Percentiles rank a stretch among this genome's conserved stretches.
These are phyloP conservation scores for Oryctolagus cuniculus DNA, from an alignment of 2,113 vertebrate genomes.

Conservation along the genomic window DNA sequence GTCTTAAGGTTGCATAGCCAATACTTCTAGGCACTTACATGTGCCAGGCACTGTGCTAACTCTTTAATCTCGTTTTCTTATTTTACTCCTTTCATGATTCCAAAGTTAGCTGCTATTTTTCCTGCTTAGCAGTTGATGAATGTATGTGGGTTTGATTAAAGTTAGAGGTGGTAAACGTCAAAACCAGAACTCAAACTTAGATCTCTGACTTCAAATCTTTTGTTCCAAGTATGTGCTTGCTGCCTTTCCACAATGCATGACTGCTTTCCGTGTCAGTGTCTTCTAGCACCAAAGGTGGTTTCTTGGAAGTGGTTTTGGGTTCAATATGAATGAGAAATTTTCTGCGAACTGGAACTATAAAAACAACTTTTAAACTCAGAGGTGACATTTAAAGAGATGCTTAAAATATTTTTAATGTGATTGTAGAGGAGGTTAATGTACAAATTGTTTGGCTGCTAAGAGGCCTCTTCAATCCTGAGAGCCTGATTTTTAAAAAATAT, in stretches of 20 bases:
- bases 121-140: not conserved
- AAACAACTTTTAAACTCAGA: slow-evolving; percentile 39
- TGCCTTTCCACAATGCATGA: not conserved
- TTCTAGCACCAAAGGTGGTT: not conserved
- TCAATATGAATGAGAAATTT: not conserved
- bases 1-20: not conserved
- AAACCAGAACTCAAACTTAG: not conserved
- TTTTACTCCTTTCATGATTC: not conserved
- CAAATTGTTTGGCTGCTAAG: slow-evolving; percentile 37
- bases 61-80: not conserved
- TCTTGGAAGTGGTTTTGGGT: not conserved
- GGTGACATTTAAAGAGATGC: slow-evolving; percentile 54
- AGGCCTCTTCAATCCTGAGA: slow-evolving; percentile 30
- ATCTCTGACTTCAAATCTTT: too few species aligned
- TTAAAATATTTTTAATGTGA: slow-evolving; percentile 42
- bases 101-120: not conserved
- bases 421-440: not conserved
- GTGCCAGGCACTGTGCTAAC: not conserved
- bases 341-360: not conserved
- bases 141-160: not conserved
- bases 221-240: too few species aligned
- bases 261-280: too few species aligned
- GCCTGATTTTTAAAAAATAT: not conserved
- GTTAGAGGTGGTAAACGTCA: not conserved
- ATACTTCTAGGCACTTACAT: not conserved